These are phyloP conservation scores for Dione juno DNA, from an alignment of 2,888 invertebrate genomes.

Conservation along the genomic window DNA sequence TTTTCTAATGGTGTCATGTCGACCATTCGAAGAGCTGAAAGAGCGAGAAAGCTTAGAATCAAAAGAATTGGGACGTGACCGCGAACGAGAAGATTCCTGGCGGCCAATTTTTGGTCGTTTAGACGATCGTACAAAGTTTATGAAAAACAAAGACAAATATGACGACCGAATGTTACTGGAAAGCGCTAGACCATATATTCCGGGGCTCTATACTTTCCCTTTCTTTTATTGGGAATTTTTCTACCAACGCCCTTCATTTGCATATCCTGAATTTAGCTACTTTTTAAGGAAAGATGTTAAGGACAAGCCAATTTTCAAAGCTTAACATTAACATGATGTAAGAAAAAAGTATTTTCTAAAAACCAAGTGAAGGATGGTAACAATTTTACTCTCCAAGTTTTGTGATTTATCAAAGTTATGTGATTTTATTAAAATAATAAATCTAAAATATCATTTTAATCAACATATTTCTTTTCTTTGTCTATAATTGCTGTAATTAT, in stretches of 20 bases:
- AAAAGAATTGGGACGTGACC: slow-evolving; percentile 20
- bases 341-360: too few relatives aligned
- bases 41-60: slow-evolving; percentile 26
- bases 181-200: slow-evolving; percentile 48
- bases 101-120: slow-evolving; percentile 51
- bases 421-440: too few relatives aligned
- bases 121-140: slow-evolving; percentile 55
- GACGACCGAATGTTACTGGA: slow-evolving; percentile 54
- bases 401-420: too few relatives aligned
- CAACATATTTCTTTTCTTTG: too few relatives aligned
- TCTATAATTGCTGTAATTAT: too few relatives aligned
- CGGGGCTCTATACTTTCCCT: slow-evolving; percentile 58
- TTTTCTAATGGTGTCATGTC: slow-evolving; percentile 19
- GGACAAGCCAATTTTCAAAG: slow-evolving; percentile 46
- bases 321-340: not conserved
- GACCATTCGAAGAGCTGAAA: slow-evolving; percentile 35
- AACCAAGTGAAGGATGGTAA: too few relatives aligned
- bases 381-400: too few relatives aligned
- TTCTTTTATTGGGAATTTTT: slow-evolving; percentile 55
- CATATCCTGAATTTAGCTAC: slow-evolving; percentile 53
- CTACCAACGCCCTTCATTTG: slow-evolving; percentile 49
- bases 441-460: too few relatives aligned
- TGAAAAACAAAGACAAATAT: slow-evolving; percentile 56
- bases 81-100: slow-evolving; percentile 50
- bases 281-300: slow-evolving; percentile 56